Conservation (phyloP, 2,797 vertebrate genomes). For the Phylloscopus collybita region DNA sequence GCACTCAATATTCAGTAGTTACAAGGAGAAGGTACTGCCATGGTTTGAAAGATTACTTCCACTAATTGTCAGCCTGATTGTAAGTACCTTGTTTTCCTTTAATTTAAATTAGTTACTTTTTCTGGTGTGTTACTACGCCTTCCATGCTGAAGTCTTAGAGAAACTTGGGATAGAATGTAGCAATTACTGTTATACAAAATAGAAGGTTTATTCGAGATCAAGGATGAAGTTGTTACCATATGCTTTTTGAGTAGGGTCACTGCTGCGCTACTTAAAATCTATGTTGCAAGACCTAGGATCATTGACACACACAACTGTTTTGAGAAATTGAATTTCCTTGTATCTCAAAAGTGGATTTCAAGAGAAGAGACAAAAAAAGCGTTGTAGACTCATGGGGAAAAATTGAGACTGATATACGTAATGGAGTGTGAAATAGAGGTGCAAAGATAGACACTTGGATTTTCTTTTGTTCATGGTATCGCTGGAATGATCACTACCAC, state of each 20-base stretch:
- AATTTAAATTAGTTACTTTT: not conserved
- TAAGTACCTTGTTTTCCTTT: conserved; percentile 77
- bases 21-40: conserved; percentile 94
- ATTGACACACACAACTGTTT: not conserved
- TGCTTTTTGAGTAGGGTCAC: not conserved
- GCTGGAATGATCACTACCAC: not conserved
- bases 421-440: not conserved
- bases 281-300: not conserved
- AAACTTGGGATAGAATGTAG: not conserved
- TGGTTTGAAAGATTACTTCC: conserved; percentile 98
- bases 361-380: not conserved
- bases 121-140: not conserved
- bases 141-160: not conserved
- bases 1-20: conserved; percentile 97
- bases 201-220: not conserved
- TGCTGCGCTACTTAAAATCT: not conserved
- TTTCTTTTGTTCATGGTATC: not conserved
- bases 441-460: not conserved
- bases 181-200: not conserved
- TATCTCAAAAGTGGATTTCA: not conserved
- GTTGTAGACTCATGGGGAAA: not conserved
- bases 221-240: not conserved
- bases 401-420: not conserved
- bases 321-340: not conserved
- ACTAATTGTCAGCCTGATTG: conserved; percentile 94